These are phyloP conservation scores for Nannospalax galili DNA, from an alignment of 2,113 vertebrate species.

Conservation along the genomic window DNA sequence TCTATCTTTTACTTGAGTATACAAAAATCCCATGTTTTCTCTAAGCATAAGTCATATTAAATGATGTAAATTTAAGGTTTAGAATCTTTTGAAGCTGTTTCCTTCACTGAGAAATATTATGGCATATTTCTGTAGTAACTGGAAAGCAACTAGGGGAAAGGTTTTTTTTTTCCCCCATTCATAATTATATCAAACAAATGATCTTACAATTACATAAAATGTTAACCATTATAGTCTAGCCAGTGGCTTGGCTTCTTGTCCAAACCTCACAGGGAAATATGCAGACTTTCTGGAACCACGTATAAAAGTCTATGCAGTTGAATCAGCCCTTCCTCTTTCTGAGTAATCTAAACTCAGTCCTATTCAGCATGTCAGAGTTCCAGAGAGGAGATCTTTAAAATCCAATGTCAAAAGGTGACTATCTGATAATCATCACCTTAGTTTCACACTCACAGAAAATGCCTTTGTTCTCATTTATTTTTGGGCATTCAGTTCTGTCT, in stretches of 20 bases:
- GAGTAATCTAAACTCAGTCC: slow-evolving; percentile 59
- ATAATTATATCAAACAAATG: slow-evolving; percentile 73
- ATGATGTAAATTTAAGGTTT: slow-evolving; percentile 3
- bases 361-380: slow-evolving; percentile 54
- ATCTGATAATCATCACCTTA: not conserved
- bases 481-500: not conserved
- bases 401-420: slow-evolving; percentile 59
- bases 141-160: slow-evolving; percentile 56
- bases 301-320: slow-evolving; percentile 65
- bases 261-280: slow-evolving; percentile 77
- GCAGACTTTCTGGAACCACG: slow-evolving; percentile 81
- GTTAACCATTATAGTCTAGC: slow-evolving; percentile 67
- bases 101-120: slow-evolving; percentile 37
- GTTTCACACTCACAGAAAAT: not conserved
- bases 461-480: slow-evolving; percentile 37
- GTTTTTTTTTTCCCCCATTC: not conserved
- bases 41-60: slow-evolving; percentile 22
- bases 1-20: not conserved
- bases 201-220: slow-evolving; percentile 73
- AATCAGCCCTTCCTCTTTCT: slow-evolving; percentile 70
- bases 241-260: slow-evolving; percentile 76
- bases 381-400: slow-evolving; percentile 50
- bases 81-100: slow-evolving; percentile 26
- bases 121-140: slow-evolving; percentile 45
- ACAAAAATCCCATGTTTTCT: slow-evolving; percentile 27